phyloP scores from a whole-genome alignment of 1,140 invertebrate genomes.

The Drosophila suzukii region DNA sequence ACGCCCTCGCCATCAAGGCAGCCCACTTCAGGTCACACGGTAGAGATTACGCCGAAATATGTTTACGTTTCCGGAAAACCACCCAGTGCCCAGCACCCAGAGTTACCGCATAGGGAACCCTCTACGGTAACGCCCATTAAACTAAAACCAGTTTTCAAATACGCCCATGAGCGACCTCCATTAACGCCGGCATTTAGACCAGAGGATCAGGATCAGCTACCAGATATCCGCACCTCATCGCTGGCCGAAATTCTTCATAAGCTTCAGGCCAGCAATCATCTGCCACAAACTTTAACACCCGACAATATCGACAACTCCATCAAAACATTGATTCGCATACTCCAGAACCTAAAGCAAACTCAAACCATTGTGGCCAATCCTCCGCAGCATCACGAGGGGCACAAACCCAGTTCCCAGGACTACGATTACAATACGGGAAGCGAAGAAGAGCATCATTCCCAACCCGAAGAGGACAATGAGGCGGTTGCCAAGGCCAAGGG shows the following conservation, averaged over 20 bases:
- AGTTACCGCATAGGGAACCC: conserved; percentile 34
- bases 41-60: conserved; percentile 72
- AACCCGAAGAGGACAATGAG: conserved; percentile 8
- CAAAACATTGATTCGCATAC: conserved; percentile 89
- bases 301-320: conserved; percentile 92
- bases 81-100: conserved; percentile 2
- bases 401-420: conserved; percentile 42
- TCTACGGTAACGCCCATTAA: conserved; percentile 60
- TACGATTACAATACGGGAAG: conserved; percentile 63
- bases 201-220: conserved; percentile 67
- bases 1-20: conserved; percentile 24
- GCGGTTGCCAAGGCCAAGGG: conserved; percentile 30
- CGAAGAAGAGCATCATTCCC: conserved; percentile 35
- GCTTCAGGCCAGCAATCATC: conserved; percentile 89
- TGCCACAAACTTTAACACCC: conserved; percentile 90
- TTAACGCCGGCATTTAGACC: conserved; percentile 9
- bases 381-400: conserved; percentile 75
- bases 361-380: conserved; percentile 83
- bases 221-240: conserved; percentile 80
- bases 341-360: conserved; percentile 87
- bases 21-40: conserved; percentile 59
- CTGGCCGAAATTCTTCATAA: conserved; percentile 86
- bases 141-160: conserved; percentile 67
- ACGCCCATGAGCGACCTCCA: conserved; percentile 40
- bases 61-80: conserved; percentile 54